These are phyloP conservation scores for Idaea aversata DNA, from an alignment of 2,888 invertebrate genomes.

Conservation along the genomic window DNA sequence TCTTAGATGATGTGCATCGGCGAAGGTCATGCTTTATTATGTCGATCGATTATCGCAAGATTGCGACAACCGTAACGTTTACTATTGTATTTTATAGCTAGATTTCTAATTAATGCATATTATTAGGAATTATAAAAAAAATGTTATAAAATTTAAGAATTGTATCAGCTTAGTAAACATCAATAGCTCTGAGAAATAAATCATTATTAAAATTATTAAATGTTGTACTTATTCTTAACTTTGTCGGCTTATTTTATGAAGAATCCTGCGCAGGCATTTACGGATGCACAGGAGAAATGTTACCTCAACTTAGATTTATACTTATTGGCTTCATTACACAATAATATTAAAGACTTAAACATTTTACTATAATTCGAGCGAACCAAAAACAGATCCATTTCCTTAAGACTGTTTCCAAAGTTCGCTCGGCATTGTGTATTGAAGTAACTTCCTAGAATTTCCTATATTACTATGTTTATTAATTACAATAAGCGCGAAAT, in stretches of 20 bases:
- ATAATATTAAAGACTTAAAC: not conserved
- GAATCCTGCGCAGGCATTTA: constrained; percentile 1
- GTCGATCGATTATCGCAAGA: constrained; percentile 3
- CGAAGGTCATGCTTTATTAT: constrained; percentile 24
- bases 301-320: constrained; percentile 2
- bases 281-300: not conserved
- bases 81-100: constrained; percentile 79
- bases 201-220: constrained; percentile 79
- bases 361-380: not conserved
- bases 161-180: constrained; percentile 81
- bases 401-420: not conserved
- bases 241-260: not conserved
- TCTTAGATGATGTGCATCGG: constrained; percentile 21
- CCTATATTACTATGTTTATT: not conserved
- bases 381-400: not conserved
- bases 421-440: not conserved
- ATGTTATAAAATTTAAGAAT: constrained; percentile 77
- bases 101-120: constrained; percentile 79
- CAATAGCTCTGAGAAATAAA: constrained; percentile 79
- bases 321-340: not conserved
- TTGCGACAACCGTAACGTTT: constrained; percentile 59
- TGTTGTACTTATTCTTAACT: constrained; percentile 64
- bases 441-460: not conserved
- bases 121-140: constrained; percentile 72
- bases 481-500: not conserved